These are phyloP conservation scores for Acrossocheilus wenchowensis DNA, from an alignment of 2,797 vertebrate species.

Conservation along the genomic window DNA sequence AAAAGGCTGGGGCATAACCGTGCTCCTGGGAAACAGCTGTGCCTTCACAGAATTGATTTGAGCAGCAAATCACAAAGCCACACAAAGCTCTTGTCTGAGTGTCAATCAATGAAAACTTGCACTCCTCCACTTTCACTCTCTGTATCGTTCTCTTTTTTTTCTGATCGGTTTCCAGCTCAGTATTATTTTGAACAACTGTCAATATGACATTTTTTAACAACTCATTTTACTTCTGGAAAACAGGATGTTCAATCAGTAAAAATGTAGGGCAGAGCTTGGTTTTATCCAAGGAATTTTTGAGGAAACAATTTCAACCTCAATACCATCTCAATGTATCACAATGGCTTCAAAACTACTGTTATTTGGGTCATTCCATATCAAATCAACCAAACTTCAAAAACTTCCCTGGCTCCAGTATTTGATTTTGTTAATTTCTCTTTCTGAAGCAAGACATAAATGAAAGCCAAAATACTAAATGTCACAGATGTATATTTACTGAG, in stretches of 20 bases:
- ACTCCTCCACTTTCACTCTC: neutral
- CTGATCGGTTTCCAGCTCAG: neutral
- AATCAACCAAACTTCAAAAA: neutral
- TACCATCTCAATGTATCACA: neutral
- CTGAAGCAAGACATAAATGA: neutral
- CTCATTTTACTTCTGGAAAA: neutral
- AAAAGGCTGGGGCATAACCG: constrained; percentile 20
- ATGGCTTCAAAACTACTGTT: neutral
- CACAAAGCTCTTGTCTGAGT: constrained; percentile 13
- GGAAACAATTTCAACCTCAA: constrained; percentile 5
- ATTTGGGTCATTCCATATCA: neutral
- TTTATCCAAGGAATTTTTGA: neutral
- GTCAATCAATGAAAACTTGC: constrained; percentile 14
- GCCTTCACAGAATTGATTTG: constrained; percentile 39
- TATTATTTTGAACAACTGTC: neutral
- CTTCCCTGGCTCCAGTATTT: neutral
- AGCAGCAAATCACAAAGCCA: constrained; percentile 35
- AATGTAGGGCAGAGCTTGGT: neutral
- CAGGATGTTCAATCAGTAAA: neutral
- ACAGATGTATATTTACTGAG: neutral
- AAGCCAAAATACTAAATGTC: neutral
- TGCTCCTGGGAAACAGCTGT: constrained; percentile 41
- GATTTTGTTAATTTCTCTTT: neutral
- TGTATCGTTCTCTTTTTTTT: neutral
- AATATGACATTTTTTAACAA: neutral